Base-by-base conservation (phyloP, 2,888 invertebrate species). In the Peribatodes rhomboidaria region DNA sequence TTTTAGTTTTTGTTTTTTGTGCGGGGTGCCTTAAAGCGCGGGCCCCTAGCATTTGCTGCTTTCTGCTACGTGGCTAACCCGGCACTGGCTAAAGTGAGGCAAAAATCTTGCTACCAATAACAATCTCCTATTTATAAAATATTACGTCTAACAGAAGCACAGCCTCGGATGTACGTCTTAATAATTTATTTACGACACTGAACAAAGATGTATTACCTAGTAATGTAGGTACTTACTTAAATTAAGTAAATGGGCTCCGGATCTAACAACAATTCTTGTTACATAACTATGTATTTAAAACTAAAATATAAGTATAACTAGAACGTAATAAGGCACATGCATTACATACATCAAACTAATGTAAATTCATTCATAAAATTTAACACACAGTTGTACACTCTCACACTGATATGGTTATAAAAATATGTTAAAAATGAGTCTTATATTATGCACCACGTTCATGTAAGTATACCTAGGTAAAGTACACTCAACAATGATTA, bases 321-420 rank as follows among this genome's bases (percentile, higher is more conserved):
- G 75, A 81, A 76, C 10, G 49, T 55, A 79, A 71, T 88, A 90
- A 91, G 89, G 90, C 90, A 90, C 88, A 80, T 82, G 78, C 78
- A 80, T 78, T 75, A 76, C 68, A 53, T 53, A 31, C 35, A 39
- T 20, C 59, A 49, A 39, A 53, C 46, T 41, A 46, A 27, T 47
- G 58, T 63, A 58, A 58, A 63, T 58, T 63, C 35, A 47, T 42
- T 75, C 74, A 76, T 74, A 69, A 74, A 77, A 71, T 72, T 75
- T 66, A 68, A 75, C 74, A 62, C 52, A 61, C 62, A 39, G 6
- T 39, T 71, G 71, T 70, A 80, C 81, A 83, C 79, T 77, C 80
- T 69, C 74, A 78, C 79, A 75, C 69, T 79, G 77, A 82, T 82
- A 83, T 82, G 82, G 78, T 68, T 70, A 73, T 65, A 73, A 72